Evolutionary conservation across 2,797 vertebrate genomes (phyloP).

Genomic region (Crenichthys baileyi): DNA sequence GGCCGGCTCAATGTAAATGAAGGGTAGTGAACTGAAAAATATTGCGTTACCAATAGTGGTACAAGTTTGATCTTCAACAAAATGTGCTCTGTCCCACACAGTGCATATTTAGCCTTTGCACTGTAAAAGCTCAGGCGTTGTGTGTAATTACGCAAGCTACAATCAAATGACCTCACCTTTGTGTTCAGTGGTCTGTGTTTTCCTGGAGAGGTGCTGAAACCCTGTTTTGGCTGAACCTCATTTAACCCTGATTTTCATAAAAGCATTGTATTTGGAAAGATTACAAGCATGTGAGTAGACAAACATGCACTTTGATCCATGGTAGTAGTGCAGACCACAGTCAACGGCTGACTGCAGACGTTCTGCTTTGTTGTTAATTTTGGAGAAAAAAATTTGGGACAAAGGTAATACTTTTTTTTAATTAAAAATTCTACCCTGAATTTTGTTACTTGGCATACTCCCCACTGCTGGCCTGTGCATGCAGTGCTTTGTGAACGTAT

Average conservation of each 20-base stretch:
- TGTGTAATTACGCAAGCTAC: constrained; percentile 6
- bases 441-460: background rate
- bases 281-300: background rate
- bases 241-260: constrained; percentile 51
- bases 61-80: background rate
- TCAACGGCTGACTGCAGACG: background rate
- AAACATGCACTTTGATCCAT: background rate
- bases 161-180: constrained; percentile 12
- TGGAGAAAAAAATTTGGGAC: too few species aligned
- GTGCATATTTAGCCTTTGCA: background rate
- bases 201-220: constrained; percentile 20
- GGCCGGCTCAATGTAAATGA: background rate
- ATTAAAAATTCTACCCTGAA: background rate
- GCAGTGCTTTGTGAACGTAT: background rate
- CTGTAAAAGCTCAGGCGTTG: constrained; percentile 6
- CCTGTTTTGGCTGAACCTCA: constrained; percentile 13
- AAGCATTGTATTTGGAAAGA: constrained; percentile 21
- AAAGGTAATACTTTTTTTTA: background rate
- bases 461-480: too few species aligned
- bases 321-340: background rate
- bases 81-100: background rate
- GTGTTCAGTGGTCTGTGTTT: constrained; percentile 19
- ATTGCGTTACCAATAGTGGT: background rate
- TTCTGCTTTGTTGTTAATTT: background rate
- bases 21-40: background rate